Conservation (phyloP, 2,113 vertebrate genomes). For the Stigmatopora argus region DNA sequence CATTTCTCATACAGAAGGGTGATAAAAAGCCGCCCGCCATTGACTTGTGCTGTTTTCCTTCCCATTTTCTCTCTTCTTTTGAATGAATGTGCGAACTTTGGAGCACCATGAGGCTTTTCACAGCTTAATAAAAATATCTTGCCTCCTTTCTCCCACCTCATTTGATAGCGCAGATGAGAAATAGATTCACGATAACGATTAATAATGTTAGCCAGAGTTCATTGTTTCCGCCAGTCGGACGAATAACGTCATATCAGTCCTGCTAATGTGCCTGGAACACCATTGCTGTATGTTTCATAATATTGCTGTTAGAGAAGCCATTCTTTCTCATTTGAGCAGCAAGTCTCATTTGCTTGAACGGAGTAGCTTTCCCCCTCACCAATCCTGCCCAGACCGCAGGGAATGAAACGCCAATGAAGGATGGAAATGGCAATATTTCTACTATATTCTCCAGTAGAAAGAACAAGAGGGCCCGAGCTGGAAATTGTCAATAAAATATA, state of each 20-base stretch:
- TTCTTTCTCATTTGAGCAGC: slow-evolving; percentile 70
- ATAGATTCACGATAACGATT: slow-evolving; percentile 70
- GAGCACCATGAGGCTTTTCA: slow-evolving; percentile 24
- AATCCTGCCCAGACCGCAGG: slow-evolving; percentile 42
- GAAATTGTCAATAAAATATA: slow-evolving; percentile 34
- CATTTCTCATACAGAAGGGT: slow-evolving; percentile 43
- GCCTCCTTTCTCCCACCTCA: slow-evolving; percentile 52
- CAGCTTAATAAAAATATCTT: slow-evolving; percentile 50
- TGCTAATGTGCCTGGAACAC: slow-evolving; percentile 65
- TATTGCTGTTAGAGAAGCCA: slow-evolving; percentile 67
- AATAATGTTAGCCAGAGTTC: slow-evolving; percentile 68
- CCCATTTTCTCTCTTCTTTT: slow-evolving; percentile 23
- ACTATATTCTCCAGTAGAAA: slow-evolving; percentile 21
- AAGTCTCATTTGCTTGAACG: slow-evolving; percentile 61
- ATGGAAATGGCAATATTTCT: slow-evolving; percentile 53
- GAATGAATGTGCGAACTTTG: slow-evolving; percentile 17
- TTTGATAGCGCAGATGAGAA: slow-evolving; percentile 67
- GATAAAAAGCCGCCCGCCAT: slow-evolving; percentile 26
- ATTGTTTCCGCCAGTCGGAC: slow-evolving; percentile 66
- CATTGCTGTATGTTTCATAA: slow-evolving; percentile 69
- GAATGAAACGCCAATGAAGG: slow-evolving; percentile 61
- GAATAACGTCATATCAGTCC: slow-evolving; percentile 69
- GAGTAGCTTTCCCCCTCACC: slow-evolving; percentile 53
- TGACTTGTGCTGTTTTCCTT: slow-evolving; percentile 25
- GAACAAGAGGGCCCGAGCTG: slow-evolving; percentile 4